These are phyloP conservation scores for Myotis lucifugus DNA, from an alignment of 2,113 vertebrate genomes.

Conservation along the genomic window DNA sequence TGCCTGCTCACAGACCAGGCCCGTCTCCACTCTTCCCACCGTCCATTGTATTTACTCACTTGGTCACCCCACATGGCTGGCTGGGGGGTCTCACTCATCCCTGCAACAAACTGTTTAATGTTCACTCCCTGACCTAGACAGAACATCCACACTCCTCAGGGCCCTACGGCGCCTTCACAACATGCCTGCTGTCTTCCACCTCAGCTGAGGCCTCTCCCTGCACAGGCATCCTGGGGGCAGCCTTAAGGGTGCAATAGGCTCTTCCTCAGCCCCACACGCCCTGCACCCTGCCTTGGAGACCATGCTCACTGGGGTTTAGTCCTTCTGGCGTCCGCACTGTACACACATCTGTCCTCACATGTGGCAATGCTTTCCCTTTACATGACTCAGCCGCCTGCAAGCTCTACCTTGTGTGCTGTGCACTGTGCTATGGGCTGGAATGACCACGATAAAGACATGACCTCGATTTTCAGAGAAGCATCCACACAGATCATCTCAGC, in stretches of 20 bases:
- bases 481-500: background rate
- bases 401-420: background rate
- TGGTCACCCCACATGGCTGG: background rate
- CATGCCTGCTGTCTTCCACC: background rate
- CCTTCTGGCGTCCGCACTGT: background rate
- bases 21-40: background rate
- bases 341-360: background rate
- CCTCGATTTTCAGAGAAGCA: background rate
- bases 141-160: background rate
- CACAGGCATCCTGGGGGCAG: background rate
- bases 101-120: background rate
- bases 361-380: background rate
- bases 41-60: background rate
- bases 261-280: background rate
- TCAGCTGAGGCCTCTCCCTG: background rate
- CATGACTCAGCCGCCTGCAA: background rate
- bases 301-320: background rate
- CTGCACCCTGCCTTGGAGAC: no score
- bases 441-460: background rate
- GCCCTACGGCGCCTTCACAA: background rate
- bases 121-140: background rate
- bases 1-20: background rate
- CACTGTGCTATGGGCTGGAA: background rate
- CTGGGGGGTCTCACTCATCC: background rate
- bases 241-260: background rate